These are phyloP conservation scores for Plutomurus gul DNA, from an alignment of 1,140 invertebrate species.

Conservation along the genomic window DNA sequence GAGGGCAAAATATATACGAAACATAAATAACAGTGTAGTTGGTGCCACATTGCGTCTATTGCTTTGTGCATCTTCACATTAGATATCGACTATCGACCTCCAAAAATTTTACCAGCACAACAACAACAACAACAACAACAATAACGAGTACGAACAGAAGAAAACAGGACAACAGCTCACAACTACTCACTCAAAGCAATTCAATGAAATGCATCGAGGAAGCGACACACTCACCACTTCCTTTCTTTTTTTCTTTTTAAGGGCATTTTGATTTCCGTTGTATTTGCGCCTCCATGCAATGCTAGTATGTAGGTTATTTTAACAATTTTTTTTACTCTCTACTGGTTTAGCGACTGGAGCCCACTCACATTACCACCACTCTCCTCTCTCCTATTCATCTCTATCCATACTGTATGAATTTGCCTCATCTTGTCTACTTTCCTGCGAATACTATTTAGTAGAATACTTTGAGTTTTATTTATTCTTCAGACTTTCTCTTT, in stretches of 20 bases:
- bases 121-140: too few species aligned
- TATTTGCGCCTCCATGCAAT: background rate
- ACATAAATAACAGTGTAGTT: too few species aligned
- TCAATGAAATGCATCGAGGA: background rate
- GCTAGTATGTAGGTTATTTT: background rate
- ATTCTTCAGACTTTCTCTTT: background rate
- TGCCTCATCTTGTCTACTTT: background rate
- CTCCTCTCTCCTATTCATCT: too few species aligned
- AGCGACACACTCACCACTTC: background rate
- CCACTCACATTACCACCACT: too few species aligned
- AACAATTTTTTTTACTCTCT: too few species aligned
- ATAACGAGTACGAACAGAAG: too few species aligned
- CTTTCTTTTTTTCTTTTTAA: background rate
- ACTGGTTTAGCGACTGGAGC: too few species aligned
- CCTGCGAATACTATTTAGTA: background rate
- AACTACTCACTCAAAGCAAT: background rate
- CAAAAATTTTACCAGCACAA: too few species aligned
- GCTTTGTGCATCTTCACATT: too few species aligned
- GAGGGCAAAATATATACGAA: too few species aligned
- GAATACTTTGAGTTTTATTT: background rate
- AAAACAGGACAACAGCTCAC: background rate
- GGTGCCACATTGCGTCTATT: too few species aligned
- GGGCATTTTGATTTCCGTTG: background rate
- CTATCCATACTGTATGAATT: background rate
- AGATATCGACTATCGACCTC: too few species aligned